These are phyloP conservation scores for Beroe forskalii DNA, from an alignment of 37 sponge, comb jelly and placozoan genomes.

Conservation along the genomic window DNA sequence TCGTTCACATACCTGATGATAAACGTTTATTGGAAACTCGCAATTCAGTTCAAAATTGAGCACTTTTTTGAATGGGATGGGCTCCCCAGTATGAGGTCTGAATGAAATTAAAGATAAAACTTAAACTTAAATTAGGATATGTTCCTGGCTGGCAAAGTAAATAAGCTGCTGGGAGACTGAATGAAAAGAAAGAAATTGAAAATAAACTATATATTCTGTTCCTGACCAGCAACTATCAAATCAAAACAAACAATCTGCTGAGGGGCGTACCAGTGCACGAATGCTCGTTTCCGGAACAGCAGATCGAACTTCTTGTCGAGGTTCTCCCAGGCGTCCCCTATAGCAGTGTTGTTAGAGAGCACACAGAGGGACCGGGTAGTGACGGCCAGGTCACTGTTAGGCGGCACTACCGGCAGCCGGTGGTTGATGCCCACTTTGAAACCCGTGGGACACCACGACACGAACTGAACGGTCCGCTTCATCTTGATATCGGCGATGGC, in stretches of 20 bases:
- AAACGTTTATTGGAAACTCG: too few species aligned
- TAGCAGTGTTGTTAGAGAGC: slow-evolving; percentile 66
- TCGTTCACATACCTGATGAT: slow-evolving; percentile 43
- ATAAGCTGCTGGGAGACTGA: too few species aligned
- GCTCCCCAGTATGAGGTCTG: too few species aligned
- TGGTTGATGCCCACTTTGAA: slow-evolving; percentile 67
- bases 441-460: slow-evolving; percentile 63
- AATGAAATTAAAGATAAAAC: too few species aligned
- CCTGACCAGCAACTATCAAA: too few species aligned
- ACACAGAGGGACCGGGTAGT: slow-evolving; percentile 45
- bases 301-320: slow-evolving; percentile 64
- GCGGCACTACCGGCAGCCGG: slow-evolving; percentile 2
- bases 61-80: too few species aligned
- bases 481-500: slow-evolving; percentile 62
- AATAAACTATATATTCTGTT: too few species aligned
- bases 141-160: too few species aligned
- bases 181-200: too few species aligned
- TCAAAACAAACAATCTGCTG: too few species aligned
- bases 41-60: too few species aligned
- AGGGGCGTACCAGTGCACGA: slow-evolving; percentile 67
- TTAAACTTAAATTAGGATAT: too few species aligned
- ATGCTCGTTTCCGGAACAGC: slow-evolving; percentile 63
- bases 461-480: slow-evolving; percentile 55
- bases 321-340: slow-evolving; percentile 43
- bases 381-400: slow-evolving; percentile 12